Conservation (phyloP, 2,113 vertebrate genomes). For the Balaeniceps rex region DNA sequence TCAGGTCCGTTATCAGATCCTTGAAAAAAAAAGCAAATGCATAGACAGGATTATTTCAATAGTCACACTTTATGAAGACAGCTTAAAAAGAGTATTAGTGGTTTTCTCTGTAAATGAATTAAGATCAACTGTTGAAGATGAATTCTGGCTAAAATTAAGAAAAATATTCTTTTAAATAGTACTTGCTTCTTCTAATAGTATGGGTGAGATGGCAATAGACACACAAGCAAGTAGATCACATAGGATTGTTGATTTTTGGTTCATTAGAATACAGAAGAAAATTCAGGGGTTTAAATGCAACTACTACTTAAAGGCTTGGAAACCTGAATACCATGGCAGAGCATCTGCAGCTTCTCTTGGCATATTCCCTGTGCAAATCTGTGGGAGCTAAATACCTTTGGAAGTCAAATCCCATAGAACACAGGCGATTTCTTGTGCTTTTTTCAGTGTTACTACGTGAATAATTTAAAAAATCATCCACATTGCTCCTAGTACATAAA, state of each 20-base stretch:
- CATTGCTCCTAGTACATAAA: background rate
- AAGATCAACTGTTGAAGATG: background rate
- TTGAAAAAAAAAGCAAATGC: background rate
- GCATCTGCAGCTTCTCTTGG: background rate
- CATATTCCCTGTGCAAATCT: fast-evolving
- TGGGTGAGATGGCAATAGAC: background rate
- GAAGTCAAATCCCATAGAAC: background rate
- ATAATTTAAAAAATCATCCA: background rate
- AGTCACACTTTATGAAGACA: background rate
- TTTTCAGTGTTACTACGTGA: background rate
- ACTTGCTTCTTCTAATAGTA: background rate
- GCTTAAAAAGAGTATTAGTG: background rate
- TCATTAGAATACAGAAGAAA: background rate
- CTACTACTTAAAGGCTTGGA: background rate
- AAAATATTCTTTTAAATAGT: background rate
- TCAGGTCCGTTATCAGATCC: conserved; percentile 72
- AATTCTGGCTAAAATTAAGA: background rate
- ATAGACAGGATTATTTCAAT: background rate
- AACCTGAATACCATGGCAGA: background rate
- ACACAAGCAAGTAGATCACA: background rate
- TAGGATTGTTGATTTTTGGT: background rate
- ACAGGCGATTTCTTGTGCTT: background rate
- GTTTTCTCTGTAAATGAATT: background rate
- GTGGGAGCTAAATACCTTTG: background rate
- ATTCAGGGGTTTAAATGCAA: background rate